Conservation (phyloP, 2,888 invertebrate species). For the Noctua pronuba region DNA sequence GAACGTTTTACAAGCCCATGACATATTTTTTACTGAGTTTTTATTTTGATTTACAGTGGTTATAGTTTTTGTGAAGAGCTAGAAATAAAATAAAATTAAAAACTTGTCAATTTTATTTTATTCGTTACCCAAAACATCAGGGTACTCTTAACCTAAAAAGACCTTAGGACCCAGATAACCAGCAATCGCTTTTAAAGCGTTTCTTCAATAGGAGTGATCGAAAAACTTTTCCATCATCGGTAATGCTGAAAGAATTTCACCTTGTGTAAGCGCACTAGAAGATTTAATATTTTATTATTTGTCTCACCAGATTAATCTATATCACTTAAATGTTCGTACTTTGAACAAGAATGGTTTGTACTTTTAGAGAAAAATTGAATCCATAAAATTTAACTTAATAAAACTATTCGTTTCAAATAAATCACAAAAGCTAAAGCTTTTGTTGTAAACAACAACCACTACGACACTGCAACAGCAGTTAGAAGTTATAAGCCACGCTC, state of each 20-base stretch:
- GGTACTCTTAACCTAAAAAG: neutral
- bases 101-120: neutral
- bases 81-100: neutral
- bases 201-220: neutral
- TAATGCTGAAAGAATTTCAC: neutral
- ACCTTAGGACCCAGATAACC: neutral
- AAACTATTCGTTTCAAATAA: neutral
- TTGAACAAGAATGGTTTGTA: neutral
- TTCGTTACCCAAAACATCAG: neutral
- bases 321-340: neutral
- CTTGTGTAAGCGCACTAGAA: neutral
- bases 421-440: neutral
- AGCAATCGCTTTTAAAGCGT: neutral
- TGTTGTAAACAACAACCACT: neutral
- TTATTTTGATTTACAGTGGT: constrained; percentile 11
- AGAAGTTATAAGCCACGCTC: neutral
- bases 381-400: neutral
- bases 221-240: neutral
- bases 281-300: neutral
- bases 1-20: constrained; percentile 11
- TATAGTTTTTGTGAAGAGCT: neutral
- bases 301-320: too few relatives aligned
- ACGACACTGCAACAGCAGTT: too few relatives aligned
- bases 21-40: neutral
- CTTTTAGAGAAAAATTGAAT: neutral